Evolutionary conservation across 2,113 vertebrate genomes (phyloP), one percentile per base, ranked within the genome.

Genomic region (Thalassoma bifasciatum): DNA sequence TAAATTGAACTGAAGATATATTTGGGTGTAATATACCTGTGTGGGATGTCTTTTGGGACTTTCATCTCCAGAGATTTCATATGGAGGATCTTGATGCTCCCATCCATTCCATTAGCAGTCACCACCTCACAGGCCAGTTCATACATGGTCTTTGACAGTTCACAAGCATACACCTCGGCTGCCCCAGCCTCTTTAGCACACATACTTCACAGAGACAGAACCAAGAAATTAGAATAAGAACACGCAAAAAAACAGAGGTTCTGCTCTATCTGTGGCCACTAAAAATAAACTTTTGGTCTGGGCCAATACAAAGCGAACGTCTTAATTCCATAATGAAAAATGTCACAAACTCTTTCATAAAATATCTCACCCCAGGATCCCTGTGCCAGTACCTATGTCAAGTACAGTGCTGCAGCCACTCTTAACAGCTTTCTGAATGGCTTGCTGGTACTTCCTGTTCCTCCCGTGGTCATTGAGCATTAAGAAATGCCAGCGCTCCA

Each of bases 401-500:
- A 99, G 92, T 77, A 99, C 96, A 26, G 95, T 95, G 75, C 10
- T 94, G 85, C 94, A 96, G 11, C 98, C 98, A 0, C 86, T 92
- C 59, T 1, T 42, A 37, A 99, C 94, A 0, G 96, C 96, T 1
- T 92, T 96, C 87, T 96, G 94, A 44, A 99, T 96, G 36, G 98
- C 98, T 75, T 93, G 93, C 19, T 96, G 94, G 86, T 98, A 99
- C 64, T 95, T 92, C n/a, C 79, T 87, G 83, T 99, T 99, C 82
- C 97, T 95, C 56, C 85, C 93, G n/a, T 75, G 90, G 82, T 99
- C 98, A 0, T 99, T 99, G 62, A 99, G 97, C 98, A 99, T 99
- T 24, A 98, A 89, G 90, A 98, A 99, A 81, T 99, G 98, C 98
- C 98, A 99, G 59, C 98, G 96, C 72, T 99, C 98, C 77, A 99